A percentile compares a stretch with the other conserved stretches of the same genome.
Evolutionary conservation across 2,888 invertebrate genomes (phyloP).

Genomic region (Apantesis nais): DNA sequence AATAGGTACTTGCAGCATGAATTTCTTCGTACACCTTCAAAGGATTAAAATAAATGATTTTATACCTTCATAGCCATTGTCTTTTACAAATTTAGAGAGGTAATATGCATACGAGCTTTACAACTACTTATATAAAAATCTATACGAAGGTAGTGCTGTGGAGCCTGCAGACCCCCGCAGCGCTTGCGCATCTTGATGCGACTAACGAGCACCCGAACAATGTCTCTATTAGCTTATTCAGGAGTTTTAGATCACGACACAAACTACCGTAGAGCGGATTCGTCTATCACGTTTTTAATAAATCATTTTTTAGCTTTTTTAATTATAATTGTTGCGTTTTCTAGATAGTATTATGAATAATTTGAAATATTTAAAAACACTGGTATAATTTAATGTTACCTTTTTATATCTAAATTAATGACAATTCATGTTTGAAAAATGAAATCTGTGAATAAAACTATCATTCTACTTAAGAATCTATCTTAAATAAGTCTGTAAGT

Average conservation of each 20-base stretch:
- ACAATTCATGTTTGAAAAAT: not conserved
- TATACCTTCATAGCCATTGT: no score
- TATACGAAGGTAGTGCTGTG: slow-evolving; percentile 42
- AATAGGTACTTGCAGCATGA: no score
- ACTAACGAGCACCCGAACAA: slow-evolving; percentile 81
- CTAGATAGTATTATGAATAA: no score
- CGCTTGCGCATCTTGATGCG: slow-evolving; percentile 74
- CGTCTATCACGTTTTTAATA: slow-evolving; percentile 3
- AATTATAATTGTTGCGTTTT: no score
- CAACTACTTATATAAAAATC: slow-evolving; percentile 24
- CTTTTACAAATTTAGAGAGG: no score
- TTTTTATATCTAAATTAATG: not conserved
- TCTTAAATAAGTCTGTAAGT: no score
- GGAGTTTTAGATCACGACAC: slow-evolving; percentile 64
- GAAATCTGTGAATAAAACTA: not conserved
- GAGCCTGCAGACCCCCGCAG: slow-evolving; percentile 68
- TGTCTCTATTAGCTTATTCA: slow-evolving; percentile 84
- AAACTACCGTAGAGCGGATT: slow-evolving; percentile 46
- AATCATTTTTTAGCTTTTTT: not conserved
- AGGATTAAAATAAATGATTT: no score
- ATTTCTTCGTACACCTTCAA: no score
- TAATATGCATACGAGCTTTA: not conserved
- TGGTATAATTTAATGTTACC: no score
- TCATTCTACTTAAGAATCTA: no score
- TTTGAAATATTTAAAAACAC: no score